These are phyloP conservation scores for Alentia gelatinosa DNA, from an alignment of 2,888 invertebrate species.

Conservation along the genomic window DNA sequence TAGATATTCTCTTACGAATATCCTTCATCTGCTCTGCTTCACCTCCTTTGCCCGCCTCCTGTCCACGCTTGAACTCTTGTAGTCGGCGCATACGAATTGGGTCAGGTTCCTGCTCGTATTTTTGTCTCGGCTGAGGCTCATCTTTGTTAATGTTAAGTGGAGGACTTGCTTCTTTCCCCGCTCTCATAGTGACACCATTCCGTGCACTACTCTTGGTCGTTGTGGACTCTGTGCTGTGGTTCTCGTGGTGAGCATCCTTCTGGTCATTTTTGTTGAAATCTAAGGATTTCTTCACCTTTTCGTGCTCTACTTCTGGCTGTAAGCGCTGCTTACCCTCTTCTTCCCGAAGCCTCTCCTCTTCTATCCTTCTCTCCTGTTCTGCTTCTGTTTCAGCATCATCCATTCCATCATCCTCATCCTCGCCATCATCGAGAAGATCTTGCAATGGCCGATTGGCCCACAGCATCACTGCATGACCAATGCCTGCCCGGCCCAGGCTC, in stretches of 20 bases:
- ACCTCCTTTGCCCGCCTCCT: neutral
- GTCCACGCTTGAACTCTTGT: neutral
- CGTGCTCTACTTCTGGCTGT: neutral
- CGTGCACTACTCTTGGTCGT: neutral
- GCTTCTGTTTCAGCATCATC: neutral
- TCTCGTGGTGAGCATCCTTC: neutral
- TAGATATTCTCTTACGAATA: constrained; percentile 7
- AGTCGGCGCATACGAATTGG: neutral
- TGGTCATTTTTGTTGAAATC: constrained; percentile 36
- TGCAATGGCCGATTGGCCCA: constrained; percentile 60
- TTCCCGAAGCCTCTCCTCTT: constrained; percentile 7
- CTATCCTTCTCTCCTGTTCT: neutral
- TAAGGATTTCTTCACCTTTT: neutral
- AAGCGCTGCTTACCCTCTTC: neutral
- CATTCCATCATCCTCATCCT: constrained; percentile 51
- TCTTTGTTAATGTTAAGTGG: neutral
- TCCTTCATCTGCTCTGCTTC: constrained; percentile 20
- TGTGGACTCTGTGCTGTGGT: neutral
- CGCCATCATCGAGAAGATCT: constrained; percentile 59
- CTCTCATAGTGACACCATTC: neutral
- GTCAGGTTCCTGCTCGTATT: constrained; percentile 28
- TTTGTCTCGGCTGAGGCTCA: neutral
- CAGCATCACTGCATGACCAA: constrained; percentile 60
- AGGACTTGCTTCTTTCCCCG: neutral
- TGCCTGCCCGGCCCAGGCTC: constrained; percentile 58